phyloP scores from a whole-genome alignment of 2,797 vertebrate genomes.

The Anguilla megastoma region DNA sequence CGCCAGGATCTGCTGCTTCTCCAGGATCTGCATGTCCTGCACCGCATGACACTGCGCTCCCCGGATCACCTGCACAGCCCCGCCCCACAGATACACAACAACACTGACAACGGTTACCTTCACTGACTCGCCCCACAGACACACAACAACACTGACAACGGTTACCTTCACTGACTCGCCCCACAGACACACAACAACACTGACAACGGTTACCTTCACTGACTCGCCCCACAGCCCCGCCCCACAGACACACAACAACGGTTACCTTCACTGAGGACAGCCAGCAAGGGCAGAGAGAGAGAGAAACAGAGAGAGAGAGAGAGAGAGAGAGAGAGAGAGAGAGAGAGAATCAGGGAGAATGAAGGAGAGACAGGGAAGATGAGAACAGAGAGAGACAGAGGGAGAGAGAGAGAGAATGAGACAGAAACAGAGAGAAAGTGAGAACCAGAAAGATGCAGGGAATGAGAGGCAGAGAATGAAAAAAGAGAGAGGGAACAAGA shows the following conservation, averaged over 20 bases:
- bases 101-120: slow-evolving; percentile 11
- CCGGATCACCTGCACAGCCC: slow-evolving; percentile 74
- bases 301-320: no score
- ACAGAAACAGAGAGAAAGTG: not conserved
- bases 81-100: slow-evolving; percentile 20
- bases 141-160: no score
- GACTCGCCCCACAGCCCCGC: no score
- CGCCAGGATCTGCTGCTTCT: slow-evolving; percentile 75
- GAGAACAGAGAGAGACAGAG: no score
- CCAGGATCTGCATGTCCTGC: slow-evolving; percentile 81
- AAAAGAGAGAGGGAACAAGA: not conserved
- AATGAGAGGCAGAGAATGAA: not conserved
- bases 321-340: no score
- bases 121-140: not conserved
- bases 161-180: no score
- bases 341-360: not conserved
- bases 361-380: not conserved
- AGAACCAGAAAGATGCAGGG: not conserved
- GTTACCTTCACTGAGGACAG: no score
- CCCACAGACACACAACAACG: no score
- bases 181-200: no score
- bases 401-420: not conserved
- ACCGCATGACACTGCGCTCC: slow-evolving; percentile 84
- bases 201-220: no score
- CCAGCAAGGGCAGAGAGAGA: no score